Evolutionary conservation across 2,113 vertebrate species (phyloP), one percentile per base, ranked within the genome.

Genomic region (Sinocyclocheilus grahami): DNA sequence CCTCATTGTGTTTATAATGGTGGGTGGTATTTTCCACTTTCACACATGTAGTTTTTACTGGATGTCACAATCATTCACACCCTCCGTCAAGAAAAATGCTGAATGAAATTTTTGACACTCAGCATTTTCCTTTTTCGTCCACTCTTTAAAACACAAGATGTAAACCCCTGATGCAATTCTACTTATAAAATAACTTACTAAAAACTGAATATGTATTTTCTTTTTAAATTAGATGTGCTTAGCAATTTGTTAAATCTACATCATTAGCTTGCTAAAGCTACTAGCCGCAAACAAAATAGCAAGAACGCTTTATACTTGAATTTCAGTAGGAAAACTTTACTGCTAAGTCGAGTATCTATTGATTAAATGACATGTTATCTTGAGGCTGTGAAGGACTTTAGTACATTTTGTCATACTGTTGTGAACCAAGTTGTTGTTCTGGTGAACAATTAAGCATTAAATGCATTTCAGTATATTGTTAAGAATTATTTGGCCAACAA

Each of bases 21-120:
- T 27, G 39, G 42, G n/a, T 63, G 74, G 46, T 12, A n/a, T 83
- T 75, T 83, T 83, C 86, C 86, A 33, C 86, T 87, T 87, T 87
- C 24, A 10, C 72, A 33, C 48, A 63, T 20, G 22, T 69, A 71
- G 24, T 77, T 75, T 37, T 13, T 20, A n/a, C 51, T 27, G 37
- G 22, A 82, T 83, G 74, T 77, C 80, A 33, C 74, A 79, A 84
- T 84, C 63, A 78, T 78, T 87, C 75, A 72, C 8, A 72, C 46
- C 37, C 13, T 67, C 27, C 5, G 27, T 63, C 76, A 42, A 62
- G n/a, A 81, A 81, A 81, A 60, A 79, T 63, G n/a, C 78, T 81
- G 78, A 81, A 81, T 81, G 37, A 81, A 46, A 11, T 46, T n/a
- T 46, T 39, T 46, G 3, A 39, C 3, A 10, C 13, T 78, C 55